Evolutionary conservation across 2,888 invertebrate genomes (phyloP), one percentile per base, ranked within the genome.

Genomic region (Arge pagana): DNA sequence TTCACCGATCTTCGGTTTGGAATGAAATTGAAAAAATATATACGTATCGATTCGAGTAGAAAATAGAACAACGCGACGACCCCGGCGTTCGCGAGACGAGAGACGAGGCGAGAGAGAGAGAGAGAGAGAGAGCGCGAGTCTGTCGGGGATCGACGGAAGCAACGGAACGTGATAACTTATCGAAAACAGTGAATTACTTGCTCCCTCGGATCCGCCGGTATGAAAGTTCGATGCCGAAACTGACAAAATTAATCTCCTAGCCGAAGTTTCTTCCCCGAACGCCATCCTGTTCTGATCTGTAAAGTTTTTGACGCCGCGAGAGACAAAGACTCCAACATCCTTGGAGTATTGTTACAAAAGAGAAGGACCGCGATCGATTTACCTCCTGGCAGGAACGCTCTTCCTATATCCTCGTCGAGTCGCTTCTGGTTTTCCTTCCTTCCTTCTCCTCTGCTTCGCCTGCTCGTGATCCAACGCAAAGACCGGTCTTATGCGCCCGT

Each of bases 201-300:
- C n/a, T 30, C 18, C 42, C 19, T 42, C 30, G 16, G 42, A 28
- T 3, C 21, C 19, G 13, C 28, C 30, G 43, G 33, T 45, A 45
- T 45, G 31, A 33, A n/a, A 33, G 21, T 33, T 45, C 19, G 31
- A 35, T 16, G 21, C 24, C 4, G 35, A 45, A 23, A 10, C n/a
- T 2, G 10, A 26, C 3, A 10, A 26, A 8, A 26, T 10, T 26
- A 26, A 8, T n/a, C n/a, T 10, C 28, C 8, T 26, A 26, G 4
- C 8, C 2, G 3, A 26, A 26, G 4, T 3, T n/a, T 26, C n/a
- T n/a, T 26, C 28, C 28, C 28, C 28, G 8, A 3, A 10, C n/a
- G 8, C 2, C 8, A 8, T 26, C 28, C 2, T 26, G 10, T 26
- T 3, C 8, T 3, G n/a, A 8, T 26, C 28, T 26, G 28, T n/a